Conservation (phyloP, 2,888 invertebrate species). For the Ormyrus pomaceus region DNA sequence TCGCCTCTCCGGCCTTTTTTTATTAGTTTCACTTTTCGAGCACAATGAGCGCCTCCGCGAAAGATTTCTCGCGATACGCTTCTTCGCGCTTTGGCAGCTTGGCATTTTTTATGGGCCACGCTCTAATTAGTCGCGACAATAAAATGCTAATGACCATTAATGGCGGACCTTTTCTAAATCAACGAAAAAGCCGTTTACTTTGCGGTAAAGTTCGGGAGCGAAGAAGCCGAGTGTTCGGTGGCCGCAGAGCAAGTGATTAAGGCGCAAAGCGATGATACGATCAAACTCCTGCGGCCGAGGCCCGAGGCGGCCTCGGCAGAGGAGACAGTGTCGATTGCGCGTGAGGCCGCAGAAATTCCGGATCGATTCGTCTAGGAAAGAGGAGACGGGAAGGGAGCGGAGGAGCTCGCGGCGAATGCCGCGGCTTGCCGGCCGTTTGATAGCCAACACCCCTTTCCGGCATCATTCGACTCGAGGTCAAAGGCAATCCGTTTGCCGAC, state of each 20-base stretch:
- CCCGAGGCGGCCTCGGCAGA: constrained; percentile 42
- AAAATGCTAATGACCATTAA: constrained; percentile 15
- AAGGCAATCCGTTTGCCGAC: constrained; percentile 65
- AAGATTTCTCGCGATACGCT: constrained; percentile 41
- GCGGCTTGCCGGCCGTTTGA: constrained; percentile 70
- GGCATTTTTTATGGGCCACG: constrained; percentile 6
- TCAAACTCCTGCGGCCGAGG: constrained; percentile 39
- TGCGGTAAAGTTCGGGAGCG: too few relatives aligned
- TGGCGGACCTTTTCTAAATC: not conserved
- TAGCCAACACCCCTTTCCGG: constrained; percentile 67
- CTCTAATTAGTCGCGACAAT: constrained; percentile 45
- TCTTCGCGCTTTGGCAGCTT: constrained; percentile 25
- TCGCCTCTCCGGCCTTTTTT: not conserved
- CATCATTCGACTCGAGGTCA: constrained; percentile 61
- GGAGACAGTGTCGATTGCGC: constrained; percentile 58
- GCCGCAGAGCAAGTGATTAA: constrained; percentile 31
- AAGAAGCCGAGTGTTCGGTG: too few relatives aligned
- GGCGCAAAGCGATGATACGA: constrained; percentile 33
- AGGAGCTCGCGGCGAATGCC: constrained; percentile 59
- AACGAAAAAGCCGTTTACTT: too few relatives aligned
- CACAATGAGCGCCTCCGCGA: constrained; percentile 24
- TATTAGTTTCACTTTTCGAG: constrained; percentile 29
- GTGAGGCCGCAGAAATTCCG: constrained; percentile 68
- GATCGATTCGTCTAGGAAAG: constrained; percentile 68
- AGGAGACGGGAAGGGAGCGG: constrained; percentile 57